Evolutionary conservation across 2,888 invertebrate species (phyloP).

Genomic region (Microctonus brassicae): DNA sequence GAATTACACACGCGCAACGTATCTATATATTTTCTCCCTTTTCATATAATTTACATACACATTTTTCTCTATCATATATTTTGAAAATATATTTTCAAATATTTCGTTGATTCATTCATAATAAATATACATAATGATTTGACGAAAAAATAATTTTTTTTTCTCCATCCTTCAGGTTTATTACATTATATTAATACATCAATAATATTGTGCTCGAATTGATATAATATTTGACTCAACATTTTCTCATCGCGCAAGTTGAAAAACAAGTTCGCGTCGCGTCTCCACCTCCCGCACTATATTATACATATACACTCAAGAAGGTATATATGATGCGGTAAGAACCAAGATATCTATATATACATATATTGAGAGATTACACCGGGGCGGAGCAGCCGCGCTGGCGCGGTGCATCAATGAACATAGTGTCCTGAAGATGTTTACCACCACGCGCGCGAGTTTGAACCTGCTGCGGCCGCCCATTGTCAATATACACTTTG

Average conservation of each 20-base stretch:
- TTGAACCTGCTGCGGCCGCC: not conserved
- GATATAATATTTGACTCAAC: not conserved
- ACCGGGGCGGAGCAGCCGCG: slow-evolving; percentile 45
- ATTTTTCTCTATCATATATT: not conserved
- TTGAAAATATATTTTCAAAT: not conserved
- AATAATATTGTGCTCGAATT: not conserved
- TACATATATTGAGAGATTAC: slow-evolving; percentile 2
- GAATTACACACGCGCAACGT: slow-evolving; percentile 29
- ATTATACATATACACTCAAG: not conserved
- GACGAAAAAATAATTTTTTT: slow-evolving; percentile 11
- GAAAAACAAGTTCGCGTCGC: slow-evolving; percentile 46
- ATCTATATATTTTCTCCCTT: slow-evolving; percentile 21
- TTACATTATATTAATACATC: not conserved
- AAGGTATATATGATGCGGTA: slow-evolving; percentile 17
- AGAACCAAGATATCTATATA: slow-evolving; percentile 22
- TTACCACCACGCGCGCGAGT: slow-evolving; percentile 19
- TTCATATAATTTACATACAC: not conserved
- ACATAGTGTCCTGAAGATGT: slow-evolving; percentile 32
- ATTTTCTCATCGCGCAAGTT: slow-evolving; percentile 44
- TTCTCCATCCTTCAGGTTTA: slow-evolving; percentile 15
- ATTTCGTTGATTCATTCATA: slow-evolving; percentile 11
- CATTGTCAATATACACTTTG: not conserved
- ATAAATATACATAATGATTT: too few species aligned
- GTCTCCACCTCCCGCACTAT: slow-evolving; percentile 41
- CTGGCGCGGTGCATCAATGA: slow-evolving; percentile 50